These are phyloP conservation scores for Lagria hirta DNA, from an alignment of 2,888 invertebrate genomes.

Conservation along the genomic window DNA sequence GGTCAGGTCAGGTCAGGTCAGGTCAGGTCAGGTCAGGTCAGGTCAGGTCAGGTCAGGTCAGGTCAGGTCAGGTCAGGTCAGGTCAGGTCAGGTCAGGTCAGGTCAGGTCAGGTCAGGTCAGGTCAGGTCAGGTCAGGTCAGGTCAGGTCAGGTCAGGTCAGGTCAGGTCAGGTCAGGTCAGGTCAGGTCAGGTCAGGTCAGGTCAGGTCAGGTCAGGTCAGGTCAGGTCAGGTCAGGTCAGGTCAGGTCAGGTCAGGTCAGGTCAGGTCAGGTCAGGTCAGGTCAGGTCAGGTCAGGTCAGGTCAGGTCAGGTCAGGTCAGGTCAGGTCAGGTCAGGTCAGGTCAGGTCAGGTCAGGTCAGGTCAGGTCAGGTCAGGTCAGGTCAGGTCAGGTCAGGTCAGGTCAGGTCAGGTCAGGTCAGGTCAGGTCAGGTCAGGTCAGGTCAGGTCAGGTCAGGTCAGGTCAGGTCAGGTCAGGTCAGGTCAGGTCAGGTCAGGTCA, in stretches of 20 bases:
- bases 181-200: slow-evolving; percentile 19
- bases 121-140: slow-evolving; percentile 12
- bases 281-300: slow-evolving; percentile 19
- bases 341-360: slow-evolving; percentile 19
- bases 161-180: slow-evolving; percentile 15
- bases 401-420: slow-evolving; percentile 19
- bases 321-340: slow-evolving; percentile 19
- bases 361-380: slow-evolving; percentile 19
- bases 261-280: slow-evolving; percentile 19
- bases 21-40: slow-evolving; percentile 1
- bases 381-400: slow-evolving; percentile 19
- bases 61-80: slow-evolving; percentile 1
- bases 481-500: slow-evolving; percentile 19
- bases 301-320: slow-evolving; percentile 19
- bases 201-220: slow-evolving; percentile 21
- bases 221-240: slow-evolving; percentile 21
- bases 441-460: slow-evolving; percentile 19
- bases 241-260: slow-evolving; percentile 19
- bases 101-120: slow-evolving; percentile 1
- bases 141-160: slow-evolving; percentile 17
- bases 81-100: slow-evolving; percentile 1
- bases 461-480: slow-evolving; percentile 19
- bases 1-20: slow-evolving; percentile 1
- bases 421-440: slow-evolving; percentile 19
- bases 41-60: slow-evolving; percentile 1